A percentile compares a stretch with the other conserved stretches of the same genome.
These are phyloP conservation scores for Zygothrica quintamaculata DNA, from an alignment of 2,888 invertebrate genomes.

Conservation along the genomic window DNA sequence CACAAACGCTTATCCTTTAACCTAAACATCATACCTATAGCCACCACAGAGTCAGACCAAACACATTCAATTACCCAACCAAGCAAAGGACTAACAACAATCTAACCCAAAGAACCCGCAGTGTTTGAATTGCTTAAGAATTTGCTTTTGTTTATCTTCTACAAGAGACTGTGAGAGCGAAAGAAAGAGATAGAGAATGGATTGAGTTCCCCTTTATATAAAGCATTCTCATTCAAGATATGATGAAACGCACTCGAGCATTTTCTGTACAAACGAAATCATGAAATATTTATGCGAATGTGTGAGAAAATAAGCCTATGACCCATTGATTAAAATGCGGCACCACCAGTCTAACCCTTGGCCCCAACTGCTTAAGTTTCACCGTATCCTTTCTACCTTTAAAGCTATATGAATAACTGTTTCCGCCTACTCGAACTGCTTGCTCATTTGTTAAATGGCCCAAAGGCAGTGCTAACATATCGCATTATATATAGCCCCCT, in stretches of 20 bases:
- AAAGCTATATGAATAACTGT: not conserved
- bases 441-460: conserved; percentile 70
- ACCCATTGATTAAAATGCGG: conserved; percentile 67
- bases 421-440: conserved; percentile 17
- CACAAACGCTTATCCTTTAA: conserved; percentile 57
- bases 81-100: conserved; percentile 12
- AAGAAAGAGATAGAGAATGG: no score
- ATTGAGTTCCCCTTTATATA: no score
- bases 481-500: conserved; percentile 37
- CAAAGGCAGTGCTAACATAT: conserved; percentile 41
- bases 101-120: conserved; percentile 1
- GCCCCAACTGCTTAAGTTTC: not conserved
- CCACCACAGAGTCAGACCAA: conserved; percentile 22
- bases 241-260: conserved; percentile 69
- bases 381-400: no score
- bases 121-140: conserved; percentile 9
- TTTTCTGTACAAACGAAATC: conserved; percentile 45
- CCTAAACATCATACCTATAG: conserved; percentile 15
- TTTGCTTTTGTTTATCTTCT: conserved; percentile 44
- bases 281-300: conserved; percentile 73
- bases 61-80: conserved; percentile 68
- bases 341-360: conserved; percentile 36
- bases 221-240: conserved; percentile 53
- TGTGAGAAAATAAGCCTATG: conserved; percentile 27
- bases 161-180: no score